A percentile compares a stretch with the other conserved stretches of the same genome.
Conservation (phyloP, 2,113 vertebrate genomes). For the Limnothrissa miodon region DNA sequence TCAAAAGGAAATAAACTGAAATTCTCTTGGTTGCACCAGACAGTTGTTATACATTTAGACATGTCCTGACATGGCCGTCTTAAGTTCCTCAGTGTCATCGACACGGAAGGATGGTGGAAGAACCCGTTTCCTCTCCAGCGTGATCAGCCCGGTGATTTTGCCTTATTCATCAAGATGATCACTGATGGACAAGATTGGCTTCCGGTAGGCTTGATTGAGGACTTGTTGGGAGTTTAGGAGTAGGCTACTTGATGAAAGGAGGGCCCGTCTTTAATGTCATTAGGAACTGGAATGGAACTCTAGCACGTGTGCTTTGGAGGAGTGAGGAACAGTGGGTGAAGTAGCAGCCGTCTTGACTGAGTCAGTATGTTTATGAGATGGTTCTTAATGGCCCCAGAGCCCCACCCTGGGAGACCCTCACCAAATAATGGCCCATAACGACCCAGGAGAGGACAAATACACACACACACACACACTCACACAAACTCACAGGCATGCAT, state of each 20-base stretch:
- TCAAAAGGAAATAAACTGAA: neutral
- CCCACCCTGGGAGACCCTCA: conserved; percentile 51
- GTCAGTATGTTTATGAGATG: conserved; percentile 53
- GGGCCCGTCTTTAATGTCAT: neutral
- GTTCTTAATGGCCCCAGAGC: conserved; percentile 52
- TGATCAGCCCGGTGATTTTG: conserved; percentile 42
- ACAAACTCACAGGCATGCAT: conserved; percentile 23
- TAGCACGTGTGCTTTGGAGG: neutral
- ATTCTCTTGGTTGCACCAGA: neutral
- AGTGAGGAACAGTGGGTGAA: neutral
- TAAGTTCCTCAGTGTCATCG: neutral
- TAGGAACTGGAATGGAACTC: conserved; percentile 1
- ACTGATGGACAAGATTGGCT: conserved; percentile 54
- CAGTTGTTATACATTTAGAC: neutral
- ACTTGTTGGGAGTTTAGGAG: conserved; percentile 20
- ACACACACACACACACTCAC: conserved; percentile 10
- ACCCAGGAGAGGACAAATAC: conserved; percentile 51
- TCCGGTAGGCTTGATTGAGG: conserved; percentile 41
- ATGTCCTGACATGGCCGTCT: neutral
- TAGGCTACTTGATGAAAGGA: conserved; percentile 42
- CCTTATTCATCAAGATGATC: conserved; percentile 53
- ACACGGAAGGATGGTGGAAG: conserved; percentile 18
- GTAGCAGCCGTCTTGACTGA: conserved; percentile 23
- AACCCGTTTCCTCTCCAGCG: neutral
- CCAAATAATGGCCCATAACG: conserved; percentile 45